Conservation (phyloP, 2,113 vertebrate genomes). For the Taurulus bubalis region DNA sequence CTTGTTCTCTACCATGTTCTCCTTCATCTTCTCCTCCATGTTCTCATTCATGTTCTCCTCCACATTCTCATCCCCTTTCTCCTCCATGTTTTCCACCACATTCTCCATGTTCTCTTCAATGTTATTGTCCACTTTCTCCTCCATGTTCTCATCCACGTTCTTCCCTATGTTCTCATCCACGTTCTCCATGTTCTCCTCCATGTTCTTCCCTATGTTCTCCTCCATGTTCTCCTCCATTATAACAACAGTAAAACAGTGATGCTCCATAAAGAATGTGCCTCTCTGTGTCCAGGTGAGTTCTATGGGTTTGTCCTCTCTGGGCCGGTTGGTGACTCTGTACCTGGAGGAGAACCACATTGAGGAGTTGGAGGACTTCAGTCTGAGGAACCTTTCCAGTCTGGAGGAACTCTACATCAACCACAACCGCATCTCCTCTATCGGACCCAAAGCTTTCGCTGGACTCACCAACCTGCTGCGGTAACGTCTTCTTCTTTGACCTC, state of each 20-base stretch:
- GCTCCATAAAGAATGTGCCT: background rate
- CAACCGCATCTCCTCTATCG: constrained; percentile 85
- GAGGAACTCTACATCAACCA: constrained; percentile 90
- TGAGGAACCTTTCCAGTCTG: constrained; percentile 83
- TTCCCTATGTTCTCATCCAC: background rate
- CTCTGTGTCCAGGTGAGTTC: constrained; percentile 57
- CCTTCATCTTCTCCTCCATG: background rate
- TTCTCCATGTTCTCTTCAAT: background rate
- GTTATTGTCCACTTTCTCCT: background rate
- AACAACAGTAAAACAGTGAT: background rate
- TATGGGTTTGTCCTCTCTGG: constrained; percentile 81
- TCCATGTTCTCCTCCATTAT: background rate
- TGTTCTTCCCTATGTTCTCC: background rate
- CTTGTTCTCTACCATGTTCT: background rate
- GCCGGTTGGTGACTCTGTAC: constrained; percentile 85
- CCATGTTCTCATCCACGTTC: background rate
- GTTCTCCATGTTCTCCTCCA: too few species aligned
- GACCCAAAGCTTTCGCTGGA: constrained; percentile 83
- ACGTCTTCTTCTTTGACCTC: background rate
- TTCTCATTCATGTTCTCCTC: background rate
- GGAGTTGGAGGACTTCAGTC: constrained; percentile 82
- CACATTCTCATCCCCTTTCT: background rate
- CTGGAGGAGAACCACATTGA: constrained; percentile 87
- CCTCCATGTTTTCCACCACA: background rate
- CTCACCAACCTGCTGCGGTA: constrained; percentile 80